Conservation (phyloP, 2,888 invertebrate genomes). For the Ochlodes sylvanus region DNA sequence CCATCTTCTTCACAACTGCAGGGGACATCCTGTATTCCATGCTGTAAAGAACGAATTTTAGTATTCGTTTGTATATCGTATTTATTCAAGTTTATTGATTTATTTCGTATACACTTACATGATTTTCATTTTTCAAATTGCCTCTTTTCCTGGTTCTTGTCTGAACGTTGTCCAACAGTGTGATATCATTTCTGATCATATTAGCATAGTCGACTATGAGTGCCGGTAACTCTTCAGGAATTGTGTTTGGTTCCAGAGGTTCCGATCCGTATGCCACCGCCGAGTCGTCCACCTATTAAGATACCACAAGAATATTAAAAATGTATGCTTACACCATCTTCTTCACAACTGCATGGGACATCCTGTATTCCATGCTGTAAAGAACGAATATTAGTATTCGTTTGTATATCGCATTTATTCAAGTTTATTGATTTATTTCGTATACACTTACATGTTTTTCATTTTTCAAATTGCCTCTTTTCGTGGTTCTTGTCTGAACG, state of each 20-base stretch:
- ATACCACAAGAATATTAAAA: background rate
- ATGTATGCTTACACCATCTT: constrained; percentile 42
- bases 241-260: constrained; percentile 54
- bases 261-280: constrained; percentile 54
- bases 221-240: constrained; percentile 65
- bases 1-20: constrained; percentile 53
- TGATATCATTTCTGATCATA: constrained; percentile 73
- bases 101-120: constrained; percentile 62
- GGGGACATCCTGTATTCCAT: constrained; percentile 57
- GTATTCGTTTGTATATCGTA: too few relatives aligned
- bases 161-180: constrained; percentile 73
- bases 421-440: background rate
- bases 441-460: constrained; percentile 60
- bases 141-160: constrained; percentile 74
- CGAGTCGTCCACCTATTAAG: constrained; percentile 54
- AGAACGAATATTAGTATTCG: constrained; percentile 34
- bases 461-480: constrained; percentile 71
- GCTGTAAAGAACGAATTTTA: constrained; percentile 57
- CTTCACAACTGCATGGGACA: constrained; percentile 56
- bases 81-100: too few relatives aligned
- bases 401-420: too few relatives aligned
- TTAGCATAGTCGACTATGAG: constrained; percentile 74
- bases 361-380: constrained; percentile 61
- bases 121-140: constrained; percentile 65
- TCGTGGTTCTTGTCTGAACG: constrained; percentile 72